Percentiles rank a stretch among this genome's conserved stretches.
phyloP scores from a whole-genome alignment of 2,888 invertebrate genomes.

The Congeria kusceri region DNA sequence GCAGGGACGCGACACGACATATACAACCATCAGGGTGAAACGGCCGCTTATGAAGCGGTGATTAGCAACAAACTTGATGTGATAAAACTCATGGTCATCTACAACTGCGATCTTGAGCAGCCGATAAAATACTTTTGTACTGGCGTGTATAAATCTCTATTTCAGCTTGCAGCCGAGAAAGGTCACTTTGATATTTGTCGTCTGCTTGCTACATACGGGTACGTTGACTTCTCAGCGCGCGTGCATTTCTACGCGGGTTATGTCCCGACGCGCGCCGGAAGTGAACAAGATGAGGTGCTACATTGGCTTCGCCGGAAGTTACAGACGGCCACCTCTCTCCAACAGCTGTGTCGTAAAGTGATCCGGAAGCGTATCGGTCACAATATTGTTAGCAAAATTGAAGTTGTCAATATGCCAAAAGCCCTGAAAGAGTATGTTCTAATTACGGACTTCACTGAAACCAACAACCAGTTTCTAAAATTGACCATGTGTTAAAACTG shows the following conservation, averaged over 20 bases:
- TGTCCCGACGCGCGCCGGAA: slow-evolving; percentile 76
- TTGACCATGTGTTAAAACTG: slow-evolving; percentile 2
- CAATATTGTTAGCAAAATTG: slow-evolving; percentile 80
- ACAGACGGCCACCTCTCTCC: slow-evolving; percentile 82
- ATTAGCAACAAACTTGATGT: slow-evolving; percentile 84
- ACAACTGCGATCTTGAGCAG: slow-evolving; percentile 84
- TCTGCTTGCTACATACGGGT: slow-evolving; percentile 82
- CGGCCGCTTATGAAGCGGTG: slow-evolving; percentile 83
- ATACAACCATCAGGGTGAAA: slow-evolving; percentile 85
- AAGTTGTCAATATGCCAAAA: slow-evolving; percentile 80
- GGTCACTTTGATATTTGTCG: slow-evolving; percentile 83
- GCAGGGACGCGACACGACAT: slow-evolving; percentile 83
- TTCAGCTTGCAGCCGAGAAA: slow-evolving; percentile 83
- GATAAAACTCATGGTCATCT: slow-evolving; percentile 81
- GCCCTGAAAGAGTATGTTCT: slow-evolving; percentile 83
- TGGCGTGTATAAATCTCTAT: slow-evolving; percentile 81
- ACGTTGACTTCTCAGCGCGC: slow-evolving; percentile 79
- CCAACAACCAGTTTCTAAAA: slow-evolving; percentile 44
- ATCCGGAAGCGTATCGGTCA: slow-evolving; percentile 83
- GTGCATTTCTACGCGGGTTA: slow-evolving; percentile 78
- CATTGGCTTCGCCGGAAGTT: slow-evolving; percentile 79
- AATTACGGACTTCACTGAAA: slow-evolving; percentile 79
- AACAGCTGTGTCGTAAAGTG: slow-evolving; percentile 82
- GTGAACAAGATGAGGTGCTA: slow-evolving; percentile 78
- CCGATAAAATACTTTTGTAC: slow-evolving; percentile 84